Base-by-base conservation (phyloP, 2,113 vertebrate genomes). In the Grallaria varia region DNA sequence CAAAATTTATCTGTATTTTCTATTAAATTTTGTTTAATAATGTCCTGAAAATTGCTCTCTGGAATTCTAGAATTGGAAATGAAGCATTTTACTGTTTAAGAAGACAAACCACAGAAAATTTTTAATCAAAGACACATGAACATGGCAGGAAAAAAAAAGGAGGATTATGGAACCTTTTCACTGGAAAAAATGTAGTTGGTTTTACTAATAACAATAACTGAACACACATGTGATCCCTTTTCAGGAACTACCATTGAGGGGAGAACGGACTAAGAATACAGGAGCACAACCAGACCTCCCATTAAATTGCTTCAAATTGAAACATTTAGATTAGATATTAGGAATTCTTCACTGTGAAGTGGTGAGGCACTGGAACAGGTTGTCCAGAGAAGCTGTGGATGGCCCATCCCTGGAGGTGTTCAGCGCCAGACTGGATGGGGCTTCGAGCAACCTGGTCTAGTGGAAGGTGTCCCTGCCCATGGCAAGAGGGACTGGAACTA, bases 131-230 rank as follows among this genome's bases (percentile, higher is more conserved):
- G 52, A 49, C 35, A 55, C n/a, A 8, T 47, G 39, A 45, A 66
- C 28, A 35, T n/a, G 12, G 12, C 12, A 52, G 13, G 22, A 5
- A 0, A 9, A 27, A 7, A 52, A 67, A 20, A 0, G 7, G 52
- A 74, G 24, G 11, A 37, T 86, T 83, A 77, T 78, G 83, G 80
- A 93, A 90, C 17, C 1, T 86, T 74, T 78, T 78, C 30, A 56
- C 2, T 81, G 90, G 88, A 89, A 97, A 96, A 90, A 92, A 72
- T 92, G 56, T 31, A 68, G 23, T 86, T 87, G 84, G 28, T 12
- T 78, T 85, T 90, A 44, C 64, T 90, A 84, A 5, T 75, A 94
- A 82, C 68, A 95, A 68, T 59, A 80, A 28, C 42, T 83, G 14
- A 52, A 52, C 12, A 53, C 14, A 52, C 68, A 85, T 64, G 74